Conservation (phyloP, 35 echinoderm and acorn worm species). For the Heliocidaris tuberculata region DNA sequence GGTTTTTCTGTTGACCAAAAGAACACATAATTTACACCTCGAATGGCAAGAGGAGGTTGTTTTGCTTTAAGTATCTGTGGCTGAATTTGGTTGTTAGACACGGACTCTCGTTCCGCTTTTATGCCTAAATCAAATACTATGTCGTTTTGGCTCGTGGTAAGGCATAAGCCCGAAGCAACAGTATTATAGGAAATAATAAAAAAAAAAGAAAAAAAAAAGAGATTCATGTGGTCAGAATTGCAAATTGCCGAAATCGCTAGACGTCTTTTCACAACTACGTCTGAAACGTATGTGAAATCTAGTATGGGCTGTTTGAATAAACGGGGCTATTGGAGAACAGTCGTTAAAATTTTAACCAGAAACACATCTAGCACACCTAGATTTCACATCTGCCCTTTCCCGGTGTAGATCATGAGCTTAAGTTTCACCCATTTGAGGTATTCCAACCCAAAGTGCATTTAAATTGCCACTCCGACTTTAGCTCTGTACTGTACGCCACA, state of each 20-base stretch:
- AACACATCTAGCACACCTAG: too few relatives aligned
- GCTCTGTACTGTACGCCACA: too few relatives aligned
- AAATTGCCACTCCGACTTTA: too few relatives aligned
- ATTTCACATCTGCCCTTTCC: too few relatives aligned
- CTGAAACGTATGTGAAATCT: too few relatives aligned
- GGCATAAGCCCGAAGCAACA: not conserved
- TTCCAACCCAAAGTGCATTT: too few relatives aligned
- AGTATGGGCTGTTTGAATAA: too few relatives aligned
- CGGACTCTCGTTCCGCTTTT: not conserved
- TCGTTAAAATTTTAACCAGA: too few relatives aligned
- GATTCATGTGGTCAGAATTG: not conserved
- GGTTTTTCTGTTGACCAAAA: slow-evolving; percentile 34
- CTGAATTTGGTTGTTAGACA: not conserved
- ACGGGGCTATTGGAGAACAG: too few relatives aligned
- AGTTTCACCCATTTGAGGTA: too few relatives aligned
- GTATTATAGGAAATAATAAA: not conserved
- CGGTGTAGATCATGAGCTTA: too few relatives aligned
- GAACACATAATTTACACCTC: not conserved
- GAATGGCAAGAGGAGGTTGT: not conserved
- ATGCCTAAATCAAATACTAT: slow-evolving; percentile 27
- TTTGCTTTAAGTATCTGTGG: not conserved
- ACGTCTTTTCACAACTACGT: too few relatives aligned
- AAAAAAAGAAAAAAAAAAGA: not conserved
- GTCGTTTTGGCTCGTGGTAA: not conserved
- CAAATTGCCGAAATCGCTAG: not conserved